Evolutionary conservation across 2,113 vertebrate genomes (phyloP).

Genomic region (Phycodurus eques): DNA sequence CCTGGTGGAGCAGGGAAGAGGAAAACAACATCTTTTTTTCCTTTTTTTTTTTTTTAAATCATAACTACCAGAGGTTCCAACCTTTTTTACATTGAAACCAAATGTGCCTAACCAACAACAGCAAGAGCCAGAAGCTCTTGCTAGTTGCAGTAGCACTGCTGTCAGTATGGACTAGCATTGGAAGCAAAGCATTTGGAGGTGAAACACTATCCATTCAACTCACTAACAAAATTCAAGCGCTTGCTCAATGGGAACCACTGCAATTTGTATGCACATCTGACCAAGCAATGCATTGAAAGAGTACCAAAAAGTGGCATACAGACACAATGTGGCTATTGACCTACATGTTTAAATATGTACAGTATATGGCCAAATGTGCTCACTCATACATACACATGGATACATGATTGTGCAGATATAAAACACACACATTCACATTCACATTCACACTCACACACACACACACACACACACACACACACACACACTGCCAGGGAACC

Average conservation of each 20-base stretch:
- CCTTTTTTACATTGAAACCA: background rate
- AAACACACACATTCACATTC: background rate
- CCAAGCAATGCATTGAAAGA: too few relatives aligned
- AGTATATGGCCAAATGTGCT: conserved; percentile 5
- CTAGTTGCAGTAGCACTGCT: too few relatives aligned
- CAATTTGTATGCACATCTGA: too few relatives aligned
- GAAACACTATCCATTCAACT: too few relatives aligned
- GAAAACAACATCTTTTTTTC: too few relatives aligned
- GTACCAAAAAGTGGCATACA: background rate
- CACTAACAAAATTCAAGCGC: too few relatives aligned
- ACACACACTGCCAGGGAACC: conserved; percentile 29
- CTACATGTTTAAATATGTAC: background rate
- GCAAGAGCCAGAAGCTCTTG: too few relatives aligned
- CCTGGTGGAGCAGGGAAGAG: too few relatives aligned
- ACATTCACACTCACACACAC: conserved; percentile 24
- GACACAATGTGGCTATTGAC: background rate
- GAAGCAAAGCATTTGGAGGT: too few relatives aligned
- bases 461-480: background rate
- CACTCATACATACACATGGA: background rate
- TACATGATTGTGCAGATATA: conserved; percentile 3
- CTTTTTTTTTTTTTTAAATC: too few relatives aligned
- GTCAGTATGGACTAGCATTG: too few relatives aligned
- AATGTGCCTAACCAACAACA: background rate
- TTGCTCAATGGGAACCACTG: too few relatives aligned
- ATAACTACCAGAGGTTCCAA: background rate